Percentiles rank a stretch among this genome's conserved stretches.
phyloP scores from a whole-genome alignment of 37 sponge, comb jelly and placozoan species.

The Tethya wilhelma region DNA sequence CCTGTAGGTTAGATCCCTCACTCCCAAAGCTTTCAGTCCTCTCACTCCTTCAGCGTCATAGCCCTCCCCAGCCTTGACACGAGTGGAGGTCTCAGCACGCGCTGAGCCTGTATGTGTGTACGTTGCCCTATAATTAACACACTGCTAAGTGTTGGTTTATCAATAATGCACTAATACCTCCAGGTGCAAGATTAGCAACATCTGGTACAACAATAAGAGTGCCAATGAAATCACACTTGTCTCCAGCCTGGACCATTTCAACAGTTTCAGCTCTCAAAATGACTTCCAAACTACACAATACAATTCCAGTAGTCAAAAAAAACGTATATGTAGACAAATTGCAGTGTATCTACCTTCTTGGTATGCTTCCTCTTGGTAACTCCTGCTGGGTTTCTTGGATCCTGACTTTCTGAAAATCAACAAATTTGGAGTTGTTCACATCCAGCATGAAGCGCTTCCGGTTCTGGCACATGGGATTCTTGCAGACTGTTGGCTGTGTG shows the following conservation, averaged over 20 bases:
- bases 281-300: conserved; percentile 80
- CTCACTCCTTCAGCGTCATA: conserved; percentile 76
- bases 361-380: conserved; percentile 95
- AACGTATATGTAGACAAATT: not conserved
- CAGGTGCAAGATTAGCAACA: conserved; percentile 81
- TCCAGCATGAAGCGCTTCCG: conserved; percentile 89
- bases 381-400: conserved; percentile 98
- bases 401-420: conserved; percentile 99
- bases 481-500: conserved; percentile 95
- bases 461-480: conserved; percentile 91
- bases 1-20: conserved; percentile 94
- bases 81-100: conserved; percentile 65
- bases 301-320: not conserved
- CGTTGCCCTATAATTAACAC: not conserved
- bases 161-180: conserved; percentile 26
- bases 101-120: conserved; percentile 55
- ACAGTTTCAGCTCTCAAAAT: conserved; percentile 93
- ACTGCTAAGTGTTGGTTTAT: not conserved
- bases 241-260: conserved; percentile 94
- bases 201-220: conserved; percentile 98
- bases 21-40: conserved; percentile 95
- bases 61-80: conserved; percentile 56
- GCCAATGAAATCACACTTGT: conserved; percentile 98
- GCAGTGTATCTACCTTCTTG: conserved; percentile 70
- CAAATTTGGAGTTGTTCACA: conserved; percentile 84